Conservation (phyloP, 2,888 invertebrate species). For the Coecobrya sp. region DNA sequence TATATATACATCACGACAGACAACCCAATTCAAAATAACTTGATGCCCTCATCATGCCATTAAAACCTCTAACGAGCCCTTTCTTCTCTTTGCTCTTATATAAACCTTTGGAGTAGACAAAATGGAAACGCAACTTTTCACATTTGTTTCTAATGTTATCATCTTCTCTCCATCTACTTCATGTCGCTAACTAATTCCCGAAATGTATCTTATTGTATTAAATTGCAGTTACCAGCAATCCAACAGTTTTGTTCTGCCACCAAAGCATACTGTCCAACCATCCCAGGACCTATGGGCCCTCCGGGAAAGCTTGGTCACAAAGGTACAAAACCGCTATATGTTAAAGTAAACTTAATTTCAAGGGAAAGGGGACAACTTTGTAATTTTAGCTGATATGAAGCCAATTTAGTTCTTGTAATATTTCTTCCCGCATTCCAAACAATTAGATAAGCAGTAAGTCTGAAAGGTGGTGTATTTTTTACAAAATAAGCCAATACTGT, state of each 20-base stretch:
- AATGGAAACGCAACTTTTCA: neutral
- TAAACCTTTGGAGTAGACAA: neutral
- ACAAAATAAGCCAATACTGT: neutral
- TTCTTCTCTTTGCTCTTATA: neutral
- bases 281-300: conserved; percentile 90
- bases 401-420: too few species aligned
- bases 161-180: neutral
- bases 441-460: too few species aligned
- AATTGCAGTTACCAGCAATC: conserved; percentile 92
- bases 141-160: neutral
- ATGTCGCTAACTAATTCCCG: neutral
- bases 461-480: too few species aligned
- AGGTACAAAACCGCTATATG: conserved; percentile 81
- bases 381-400: too few species aligned
- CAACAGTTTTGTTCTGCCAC: conserved; percentile 95
- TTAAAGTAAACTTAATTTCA: too few species aligned
- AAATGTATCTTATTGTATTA: conserved; percentile 10
- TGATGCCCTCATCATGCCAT: conserved; percentile 6
- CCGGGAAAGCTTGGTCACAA: conserved; percentile 87
- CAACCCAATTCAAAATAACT: neutral
- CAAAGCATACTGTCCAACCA: conserved; percentile 93
- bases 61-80: neutral
- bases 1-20: neutral
- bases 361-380: too few species aligned
- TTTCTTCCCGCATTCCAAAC: too few species aligned